Percentiles rank a stretch among this genome's conserved stretches.
Evolutionary conservation across 2,797 vertebrate species (phyloP).

Genomic region (Linurgus olivaceus): DNA sequence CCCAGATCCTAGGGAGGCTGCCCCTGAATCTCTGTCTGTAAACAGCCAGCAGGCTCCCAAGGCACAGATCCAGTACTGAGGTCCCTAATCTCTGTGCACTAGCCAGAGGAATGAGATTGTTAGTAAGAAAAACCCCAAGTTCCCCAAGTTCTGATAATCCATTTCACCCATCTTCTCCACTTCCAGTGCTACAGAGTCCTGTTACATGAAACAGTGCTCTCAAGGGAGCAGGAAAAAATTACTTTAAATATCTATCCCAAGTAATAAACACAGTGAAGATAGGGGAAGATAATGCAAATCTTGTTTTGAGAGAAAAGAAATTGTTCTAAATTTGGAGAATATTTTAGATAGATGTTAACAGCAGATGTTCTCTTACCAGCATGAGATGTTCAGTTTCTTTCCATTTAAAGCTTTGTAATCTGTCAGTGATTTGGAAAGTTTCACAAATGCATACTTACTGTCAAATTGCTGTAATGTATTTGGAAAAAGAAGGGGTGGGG

Average conservation of each 20-base stretch:
- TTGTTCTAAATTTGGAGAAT: not conserved
- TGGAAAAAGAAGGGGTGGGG: not conserved
- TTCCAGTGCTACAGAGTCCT: not conserved
- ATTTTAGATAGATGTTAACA: not conserved
- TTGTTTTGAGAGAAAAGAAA: not conserved
- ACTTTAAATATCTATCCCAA: not conserved
- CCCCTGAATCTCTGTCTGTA: not conserved
- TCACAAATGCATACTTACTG: not conserved
- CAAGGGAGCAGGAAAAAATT: not conserved
- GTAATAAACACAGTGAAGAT: not conserved
- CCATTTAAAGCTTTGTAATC: not conserved
- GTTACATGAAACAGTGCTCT: not conserved
- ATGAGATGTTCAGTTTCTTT: not conserved
- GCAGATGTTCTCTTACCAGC: not conserved
- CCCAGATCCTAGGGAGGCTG: not conserved
- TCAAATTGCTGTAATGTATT: not conserved
- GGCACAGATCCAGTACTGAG: not conserved
- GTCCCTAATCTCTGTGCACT: not conserved
- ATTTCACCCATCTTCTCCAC: not conserved
- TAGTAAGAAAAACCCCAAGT: not conserved
- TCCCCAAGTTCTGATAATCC: not conserved
- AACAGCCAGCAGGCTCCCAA: not conserved
- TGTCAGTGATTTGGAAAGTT: not conserved
- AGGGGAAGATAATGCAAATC: not conserved
- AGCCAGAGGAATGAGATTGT: rapidly evolving